These are phyloP conservation scores for Nemoura dubitans DNA, from an alignment of 2,888 invertebrate genomes.

Conservation along the genomic window DNA sequence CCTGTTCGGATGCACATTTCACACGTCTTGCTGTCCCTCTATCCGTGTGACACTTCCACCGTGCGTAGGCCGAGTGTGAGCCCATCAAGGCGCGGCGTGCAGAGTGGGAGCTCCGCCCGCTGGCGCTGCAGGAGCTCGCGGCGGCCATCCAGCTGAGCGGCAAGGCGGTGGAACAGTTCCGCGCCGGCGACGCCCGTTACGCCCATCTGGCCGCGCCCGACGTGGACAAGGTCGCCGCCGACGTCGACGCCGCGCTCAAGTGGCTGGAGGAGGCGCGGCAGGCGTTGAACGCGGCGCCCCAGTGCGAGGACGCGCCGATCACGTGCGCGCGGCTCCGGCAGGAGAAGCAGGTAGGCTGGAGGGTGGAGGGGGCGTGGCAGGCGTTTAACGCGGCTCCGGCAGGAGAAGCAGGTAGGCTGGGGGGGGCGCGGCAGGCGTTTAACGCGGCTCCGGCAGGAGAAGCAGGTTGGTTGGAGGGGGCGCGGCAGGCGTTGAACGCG, in stretches of 20 bases:
- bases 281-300: constrained; percentile 71
- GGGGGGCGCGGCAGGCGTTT: no score
- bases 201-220: constrained; percentile 85
- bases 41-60: no score
- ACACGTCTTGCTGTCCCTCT: no score
- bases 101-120: constrained; percentile 83
- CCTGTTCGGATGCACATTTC: no score
- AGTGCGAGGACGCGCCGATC: constrained; percentile 78
- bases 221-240: constrained; percentile 76
- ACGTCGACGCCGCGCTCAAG: constrained; percentile 74
- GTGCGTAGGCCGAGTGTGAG: constrained; percentile 80
- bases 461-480: no score
- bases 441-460: no score
- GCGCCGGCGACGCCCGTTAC: constrained; percentile 61
- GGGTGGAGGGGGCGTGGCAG: neutral
- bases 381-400: no score
- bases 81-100: constrained; percentile 85
- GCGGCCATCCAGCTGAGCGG: constrained; percentile 80
- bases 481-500: no score
- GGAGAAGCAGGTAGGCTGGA: constrained; percentile 80
- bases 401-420: no score
- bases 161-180: constrained; percentile 79
- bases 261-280: constrained; percentile 85
- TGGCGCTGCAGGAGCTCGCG: constrained; percentile 83
- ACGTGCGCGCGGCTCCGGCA: constrained; percentile 81